A percentile compares a stretch with the other conserved stretches of the same genome.
Conservation (phyloP, 2,888 invertebrate species). For the Lobophora halterata region DNA sequence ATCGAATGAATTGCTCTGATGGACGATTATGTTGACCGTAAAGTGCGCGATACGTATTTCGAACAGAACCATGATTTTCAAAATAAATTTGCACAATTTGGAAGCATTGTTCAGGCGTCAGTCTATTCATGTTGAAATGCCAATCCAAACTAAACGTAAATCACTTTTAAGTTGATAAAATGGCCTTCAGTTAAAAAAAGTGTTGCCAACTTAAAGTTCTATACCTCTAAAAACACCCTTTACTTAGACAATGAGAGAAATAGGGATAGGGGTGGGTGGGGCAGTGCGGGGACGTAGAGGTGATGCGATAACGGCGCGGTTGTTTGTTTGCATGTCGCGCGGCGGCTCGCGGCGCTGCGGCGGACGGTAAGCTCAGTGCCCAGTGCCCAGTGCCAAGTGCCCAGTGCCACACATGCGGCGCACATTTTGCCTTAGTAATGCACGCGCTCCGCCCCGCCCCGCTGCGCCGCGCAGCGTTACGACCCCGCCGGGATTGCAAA, state of each 20-base stretch:
- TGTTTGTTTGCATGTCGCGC: constrained; percentile 75
- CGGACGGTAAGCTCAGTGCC: constrained; percentile 70
- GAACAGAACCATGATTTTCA: constrained; percentile 33
- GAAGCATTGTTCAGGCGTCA: constrained; percentile 23
- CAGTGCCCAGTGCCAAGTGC: constrained; percentile 43
- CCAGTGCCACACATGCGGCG: constrained; percentile 52
- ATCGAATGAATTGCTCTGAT: constrained; percentile 34
- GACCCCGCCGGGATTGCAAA: constrained; percentile 10
- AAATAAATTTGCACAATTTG: constrained; percentile 35
- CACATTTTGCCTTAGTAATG: constrained; percentile 76
- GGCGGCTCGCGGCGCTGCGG: constrained; percentile 50
- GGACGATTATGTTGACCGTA: constrained; percentile 33
- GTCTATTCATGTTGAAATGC: constrained; percentile 22
- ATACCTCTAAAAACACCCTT: too few species aligned
- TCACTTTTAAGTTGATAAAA: background rate
- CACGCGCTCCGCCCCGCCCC: constrained; percentile 15
- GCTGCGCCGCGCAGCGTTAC: constrained; percentile 16
- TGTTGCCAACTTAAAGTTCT: too few species aligned
- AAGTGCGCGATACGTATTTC: constrained; percentile 34
- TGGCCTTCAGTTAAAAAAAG: background rate
- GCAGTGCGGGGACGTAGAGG: constrained; percentile 24
- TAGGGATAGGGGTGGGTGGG: constrained; percentile 4
- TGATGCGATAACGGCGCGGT: constrained; percentile 49
- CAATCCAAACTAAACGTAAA: constrained; percentile 11
- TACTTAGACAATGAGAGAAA: background rate